Evolutionary conservation across 1,140 invertebrate genomes (phyloP), one percentile per base, ranked within the genome.

Genomic region (Lutraria rhynchaena): DNA sequence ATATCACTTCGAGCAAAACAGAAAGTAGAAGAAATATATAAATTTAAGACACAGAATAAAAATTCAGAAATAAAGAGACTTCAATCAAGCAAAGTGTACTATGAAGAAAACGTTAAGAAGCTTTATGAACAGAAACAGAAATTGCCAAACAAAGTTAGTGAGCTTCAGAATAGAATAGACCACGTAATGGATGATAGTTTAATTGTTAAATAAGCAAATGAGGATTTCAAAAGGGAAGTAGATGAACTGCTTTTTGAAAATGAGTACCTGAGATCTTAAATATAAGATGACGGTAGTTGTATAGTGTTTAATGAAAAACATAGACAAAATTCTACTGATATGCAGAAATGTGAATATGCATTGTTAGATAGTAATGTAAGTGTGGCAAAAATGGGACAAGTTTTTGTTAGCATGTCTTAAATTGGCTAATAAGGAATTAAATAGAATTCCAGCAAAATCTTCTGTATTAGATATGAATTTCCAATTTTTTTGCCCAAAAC

Each of bases 401-500:
- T n/a, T 41, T 41, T 41, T 41, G 15, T 41, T 15, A 41, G 37
- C 37, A 7, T 41, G 5, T 41, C 15, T 78, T n/a, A 53, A 65
- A 67, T 63, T 78, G 11, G 76, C 61, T 41, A 69, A 57, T 17
- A 57, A n/a, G 49, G 65, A 41, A 35, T 46, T 61, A 9, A 78
- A 61, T 33, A 37, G 51, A 53, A 55, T 78, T 29, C 76, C 76
- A 57, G 57, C 71, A 7, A 31, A 53, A n/a, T 27, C 71, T 37
- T 61, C 71, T 29, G 57, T 75, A 37, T 44, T 58, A 24, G 33
- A 19, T 4, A 75, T 75, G 71, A 75, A 60, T 60, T 53, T 61
- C 3, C 63, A 78, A 33, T 5, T n/a, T 67, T 22, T 3, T 78
- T 9, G 29, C 61, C 24, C 63, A 78, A 22, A 67, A 31, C 51